Base-by-base conservation (phyloP, 2,113 vertebrate genomes). In the Leucopsar rothschildi region DNA sequence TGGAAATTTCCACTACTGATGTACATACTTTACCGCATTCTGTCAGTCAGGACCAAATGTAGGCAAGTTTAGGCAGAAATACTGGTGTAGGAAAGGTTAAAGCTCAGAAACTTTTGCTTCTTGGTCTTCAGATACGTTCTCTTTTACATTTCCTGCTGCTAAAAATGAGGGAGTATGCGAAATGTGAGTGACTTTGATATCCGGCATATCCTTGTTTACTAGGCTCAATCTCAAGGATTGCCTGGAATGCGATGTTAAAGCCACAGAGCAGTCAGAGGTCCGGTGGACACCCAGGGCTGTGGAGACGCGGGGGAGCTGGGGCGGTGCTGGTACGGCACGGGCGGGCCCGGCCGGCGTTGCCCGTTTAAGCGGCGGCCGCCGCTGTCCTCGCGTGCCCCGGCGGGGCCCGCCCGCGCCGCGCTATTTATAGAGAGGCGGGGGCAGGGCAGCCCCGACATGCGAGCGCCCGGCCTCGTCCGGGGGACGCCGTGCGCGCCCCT, bases 381-480 rank as follows among this genome's bases (percentile, higher is more conserved):
- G 27, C 8, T 83, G 81, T 71, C 80, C 80, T 44, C 81, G 80
- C 13, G 42, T 56, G 82, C 52, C 82, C 82, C 29, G 50, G 94
- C n/a, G 94, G 92, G 97, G 39, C 98, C 97, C 97, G 97, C 98
- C 97, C 98, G 52, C 64, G 97, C 98, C 97, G 97, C 49, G 97
- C 97, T 98, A 98, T 98, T 98, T 98, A 98, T 98, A 98, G 98
- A 94, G 79, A 61, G 76, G 81, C 76, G 94, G 95, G 96, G 97
- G 97, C 94, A 83, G 90, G 14, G 94, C 96, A 87, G 88, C 45
- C 86, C 86, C 94, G 97, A 97, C 98, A 98, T 97, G 98, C 98
- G 93, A 37, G 63, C 3, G 35, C 5, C 13, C 3, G 28, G 40
- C 7, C 25, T 10, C 11, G 19, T 5, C 50, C 4, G 29, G 6